Percentiles rank a stretch among this genome's conserved stretches.
phyloP scores from a whole-genome alignment of 2,113 vertebrate species.

The Amia ocellicauda region DNA sequence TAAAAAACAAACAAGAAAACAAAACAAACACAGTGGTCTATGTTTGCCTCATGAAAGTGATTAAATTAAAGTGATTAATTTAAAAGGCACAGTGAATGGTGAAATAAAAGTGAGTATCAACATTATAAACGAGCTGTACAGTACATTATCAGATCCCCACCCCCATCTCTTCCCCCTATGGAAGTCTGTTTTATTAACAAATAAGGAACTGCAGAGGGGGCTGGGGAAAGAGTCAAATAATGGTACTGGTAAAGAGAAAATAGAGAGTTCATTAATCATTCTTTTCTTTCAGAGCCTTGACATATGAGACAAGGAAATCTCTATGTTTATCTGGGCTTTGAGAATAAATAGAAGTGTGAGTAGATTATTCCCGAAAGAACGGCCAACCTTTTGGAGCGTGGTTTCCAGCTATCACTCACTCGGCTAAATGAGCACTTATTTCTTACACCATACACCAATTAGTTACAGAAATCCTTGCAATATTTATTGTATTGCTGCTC shows the following conservation, averaged over 20 bases:
- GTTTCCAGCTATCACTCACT: constrained; percentile 86
- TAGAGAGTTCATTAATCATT: constrained; percentile 78
- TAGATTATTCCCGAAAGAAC: constrained; percentile 86
- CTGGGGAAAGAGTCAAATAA: constrained; percentile 53
- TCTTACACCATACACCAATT: constrained; percentile 81
- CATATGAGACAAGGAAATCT: constrained; percentile 75
- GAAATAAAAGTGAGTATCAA: no score
- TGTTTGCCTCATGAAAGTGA: no score
- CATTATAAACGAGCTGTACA: no score
- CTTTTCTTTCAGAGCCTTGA: constrained; percentile 73
- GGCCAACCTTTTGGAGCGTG: constrained; percentile 69
- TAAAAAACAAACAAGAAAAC: no score
- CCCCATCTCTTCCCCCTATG: no score
- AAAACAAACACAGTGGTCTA: no score
- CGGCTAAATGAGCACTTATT: constrained; percentile 90
- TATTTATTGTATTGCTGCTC: constrained; percentile 55
- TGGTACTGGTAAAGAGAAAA: constrained; percentile 62
- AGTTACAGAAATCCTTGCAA: constrained; percentile 67
- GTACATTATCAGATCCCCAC: no score
- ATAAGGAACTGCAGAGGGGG: constrained; percentile 40
- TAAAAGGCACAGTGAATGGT: no score
- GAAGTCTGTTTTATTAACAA: constrained; percentile 8
- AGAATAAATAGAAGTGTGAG: constrained; percentile 81
- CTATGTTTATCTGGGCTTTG: constrained; percentile 78
- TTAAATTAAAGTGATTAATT: no score